Percentiles rank a stretch among this genome's conserved stretches.
phyloP scores from a whole-genome alignment of 1,140 invertebrate genomes.

The Epicauta chinensis region DNA sequence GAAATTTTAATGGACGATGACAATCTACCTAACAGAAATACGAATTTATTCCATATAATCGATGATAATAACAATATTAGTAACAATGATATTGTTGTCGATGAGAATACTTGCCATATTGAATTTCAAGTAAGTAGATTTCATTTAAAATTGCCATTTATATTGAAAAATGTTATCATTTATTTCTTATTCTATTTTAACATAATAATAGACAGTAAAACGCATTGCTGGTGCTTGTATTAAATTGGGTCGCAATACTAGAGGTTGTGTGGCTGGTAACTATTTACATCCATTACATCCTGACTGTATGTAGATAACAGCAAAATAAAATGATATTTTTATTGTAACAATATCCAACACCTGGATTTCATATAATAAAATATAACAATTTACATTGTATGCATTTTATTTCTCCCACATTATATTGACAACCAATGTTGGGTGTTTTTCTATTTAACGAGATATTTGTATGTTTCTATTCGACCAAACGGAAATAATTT shows the following conservation, averaged over 20 bases:
- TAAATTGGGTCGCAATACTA: slow-evolving; percentile 35
- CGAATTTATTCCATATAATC: neutral
- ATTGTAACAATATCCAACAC: neutral
- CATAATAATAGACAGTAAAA: slow-evolving; percentile 34
- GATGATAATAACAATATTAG: slow-evolving; percentile 2
- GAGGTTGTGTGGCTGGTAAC: slow-evolving; percentile 41
- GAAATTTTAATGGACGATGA: too few relatives aligned
- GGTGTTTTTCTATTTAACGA: too few relatives aligned
- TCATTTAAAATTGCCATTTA: slow-evolving; percentile 1
- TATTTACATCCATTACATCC: slow-evolving; percentile 43
- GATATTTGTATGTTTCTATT: too few relatives aligned
- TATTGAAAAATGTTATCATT: slow-evolving; percentile 7
- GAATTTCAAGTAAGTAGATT: slow-evolving; percentile 32
- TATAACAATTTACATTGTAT: neutral
- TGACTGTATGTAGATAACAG: slow-evolving; percentile 38
- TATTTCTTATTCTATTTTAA: slow-evolving; percentile 14
- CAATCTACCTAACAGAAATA: too few relatives aligned
- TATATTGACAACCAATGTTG: too few relatives aligned
- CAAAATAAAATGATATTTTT: neutral
- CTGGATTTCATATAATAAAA: neutral
- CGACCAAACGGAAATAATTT: too few relatives aligned
- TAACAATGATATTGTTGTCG: slow-evolving; percentile 6
- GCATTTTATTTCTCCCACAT: neutral
- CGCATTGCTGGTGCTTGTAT: slow-evolving; percentile 38
- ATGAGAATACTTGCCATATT: slow-evolving; percentile 28